phyloP scores from a whole-genome alignment of 2,888 invertebrate species.

The Sericinus montela region DNA sequence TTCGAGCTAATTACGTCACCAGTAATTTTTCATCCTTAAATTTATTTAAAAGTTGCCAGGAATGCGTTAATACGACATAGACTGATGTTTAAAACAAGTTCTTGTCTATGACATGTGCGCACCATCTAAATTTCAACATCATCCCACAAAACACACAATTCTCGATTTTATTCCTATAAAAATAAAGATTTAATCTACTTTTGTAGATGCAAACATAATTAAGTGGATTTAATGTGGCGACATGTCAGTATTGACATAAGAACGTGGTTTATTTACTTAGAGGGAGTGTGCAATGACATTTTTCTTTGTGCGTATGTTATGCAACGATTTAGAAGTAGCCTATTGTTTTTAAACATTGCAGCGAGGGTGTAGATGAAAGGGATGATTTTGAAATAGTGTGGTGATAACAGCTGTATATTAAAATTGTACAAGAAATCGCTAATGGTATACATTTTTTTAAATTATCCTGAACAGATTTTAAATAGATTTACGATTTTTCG shows the following conservation, averaged over 20 bases:
- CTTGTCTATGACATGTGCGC: slow-evolving; percentile 37
- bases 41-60: slow-evolving; percentile 32
- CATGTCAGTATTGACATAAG: slow-evolving; percentile 65
- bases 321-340: slow-evolving; percentile 27
- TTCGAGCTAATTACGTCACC: background rate
- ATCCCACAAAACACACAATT: slow-evolving; percentile 7
- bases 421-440: background rate
- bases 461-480: too few species aligned
- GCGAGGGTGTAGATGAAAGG: slow-evolving; percentile 26
- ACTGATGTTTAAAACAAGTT: slow-evolving; percentile 71
- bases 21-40: slow-evolving; percentile 13
- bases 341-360: slow-evolving; percentile 37
- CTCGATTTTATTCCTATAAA: background rate
- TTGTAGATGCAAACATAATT: slow-evolving; percentile 8
- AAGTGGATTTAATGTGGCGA: slow-evolving; percentile 35
- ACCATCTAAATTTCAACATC: slow-evolving; percentile 14
- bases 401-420: background rate
- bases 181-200: slow-evolving; percentile 1
- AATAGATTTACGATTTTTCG: too few species aligned
- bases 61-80: slow-evolving; percentile 64
- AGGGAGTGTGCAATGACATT: slow-evolving; percentile 45
- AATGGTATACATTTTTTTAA: too few species aligned
- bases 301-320: slow-evolving; percentile 37
- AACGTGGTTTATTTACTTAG: slow-evolving; percentile 58
- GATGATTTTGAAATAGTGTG: slow-evolving; percentile 18